Conservation (phyloP, 2,113 vertebrate genomes). For the Bubo scandiacus region DNA sequence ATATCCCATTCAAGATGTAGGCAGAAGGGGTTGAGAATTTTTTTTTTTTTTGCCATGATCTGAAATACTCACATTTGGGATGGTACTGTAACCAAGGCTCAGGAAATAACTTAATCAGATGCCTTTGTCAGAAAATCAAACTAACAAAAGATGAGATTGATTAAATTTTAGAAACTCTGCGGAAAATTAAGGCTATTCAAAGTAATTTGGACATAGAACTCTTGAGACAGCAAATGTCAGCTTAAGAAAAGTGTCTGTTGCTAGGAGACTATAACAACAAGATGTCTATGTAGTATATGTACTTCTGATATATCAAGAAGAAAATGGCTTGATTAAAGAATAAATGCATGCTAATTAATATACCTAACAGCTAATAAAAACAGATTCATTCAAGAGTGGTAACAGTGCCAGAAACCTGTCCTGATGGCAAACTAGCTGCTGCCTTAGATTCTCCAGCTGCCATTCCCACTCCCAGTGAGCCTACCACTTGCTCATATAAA, state of each 20-base stretch:
- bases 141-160: conserved; percentile 30
- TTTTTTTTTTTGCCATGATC: neutral
- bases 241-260: conserved; percentile 22
- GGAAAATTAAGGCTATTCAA: conserved; percentile 50
- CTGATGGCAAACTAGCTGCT: neutral
- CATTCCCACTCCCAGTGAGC: neutral
- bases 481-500: neutral
- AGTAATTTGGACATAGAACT: conserved; percentile 17
- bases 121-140: conserved; percentile 35
- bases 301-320: neutral
- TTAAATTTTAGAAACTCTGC: conserved; percentile 36
- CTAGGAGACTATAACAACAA: conserved; percentile 17
- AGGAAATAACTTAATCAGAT: conserved; percentile 41
- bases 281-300: neutral
- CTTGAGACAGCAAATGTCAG: conserved; percentile 19
- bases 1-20: neutral
- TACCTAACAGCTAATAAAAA: neutral
- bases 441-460: neutral
- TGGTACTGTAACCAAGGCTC: neutral
- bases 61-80: neutral
- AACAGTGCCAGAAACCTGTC: neutral
- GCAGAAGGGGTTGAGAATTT: neutral
- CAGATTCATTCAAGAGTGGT: neutral
- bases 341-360: neutral
- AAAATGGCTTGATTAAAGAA: neutral